phyloP scores from a whole-genome alignment of 64 coral and sea anemone genomes.

The Stichodactyla helianthus region DNA sequence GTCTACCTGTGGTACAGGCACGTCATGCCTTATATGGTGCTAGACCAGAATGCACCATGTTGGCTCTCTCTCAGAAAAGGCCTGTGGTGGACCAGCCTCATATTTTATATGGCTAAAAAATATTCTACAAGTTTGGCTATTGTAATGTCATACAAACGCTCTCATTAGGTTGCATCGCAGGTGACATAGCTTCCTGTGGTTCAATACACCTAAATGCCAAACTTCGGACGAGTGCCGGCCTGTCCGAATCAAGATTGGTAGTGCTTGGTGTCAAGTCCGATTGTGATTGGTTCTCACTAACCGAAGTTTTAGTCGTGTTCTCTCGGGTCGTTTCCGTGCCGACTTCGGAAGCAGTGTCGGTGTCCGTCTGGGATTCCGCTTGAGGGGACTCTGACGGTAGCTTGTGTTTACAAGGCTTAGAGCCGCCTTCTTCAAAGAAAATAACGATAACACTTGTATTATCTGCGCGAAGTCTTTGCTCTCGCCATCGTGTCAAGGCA shows the following conservation, averaged over 20 bases:
- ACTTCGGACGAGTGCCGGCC: constrained; percentile 71
- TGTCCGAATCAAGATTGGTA: constrained; percentile 24
- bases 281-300: background rate
- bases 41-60: no score
- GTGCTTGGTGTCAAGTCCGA: background rate
- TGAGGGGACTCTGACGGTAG: constrained; percentile 12
- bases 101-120: background rate
- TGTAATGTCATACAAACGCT: background rate
- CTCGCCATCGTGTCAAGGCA: constrained; percentile 82
- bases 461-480: constrained; percentile 72
- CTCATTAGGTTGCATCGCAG: background rate
- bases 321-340: constrained; percentile 40
- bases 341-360: constrained; percentile 60
- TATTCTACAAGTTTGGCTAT: background rate
- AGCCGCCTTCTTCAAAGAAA: constrained; percentile 71
- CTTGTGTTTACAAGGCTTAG: background rate
- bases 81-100: background rate
- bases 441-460: constrained; percentile 86
- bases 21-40: no score
- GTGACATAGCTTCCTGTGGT: background rate
- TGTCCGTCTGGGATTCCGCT: constrained; percentile 36
- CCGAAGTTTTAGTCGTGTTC: constrained; percentile 18
- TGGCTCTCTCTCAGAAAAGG: background rate
- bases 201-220: constrained; percentile 61
- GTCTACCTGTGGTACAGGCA: no score